Evolutionary conservation across 2,888 invertebrate species (phyloP).

Genomic region (Auanema sp.): DNA sequence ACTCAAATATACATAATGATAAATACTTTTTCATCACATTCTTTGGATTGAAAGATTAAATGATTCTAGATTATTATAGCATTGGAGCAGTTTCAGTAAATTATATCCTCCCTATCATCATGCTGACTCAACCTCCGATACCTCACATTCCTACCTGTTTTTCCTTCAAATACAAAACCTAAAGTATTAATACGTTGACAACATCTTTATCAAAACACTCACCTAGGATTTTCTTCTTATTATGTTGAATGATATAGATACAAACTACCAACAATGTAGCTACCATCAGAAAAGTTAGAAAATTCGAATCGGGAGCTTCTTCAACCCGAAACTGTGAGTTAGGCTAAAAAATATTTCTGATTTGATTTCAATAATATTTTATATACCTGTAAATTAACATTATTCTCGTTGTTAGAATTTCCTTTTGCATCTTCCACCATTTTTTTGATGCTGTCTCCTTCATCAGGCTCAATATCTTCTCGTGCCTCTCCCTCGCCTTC

Average conservation of each 20-base stretch:
- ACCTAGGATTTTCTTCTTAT: constrained; percentile 43
- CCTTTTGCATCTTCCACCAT: no score
- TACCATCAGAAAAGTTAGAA: constrained; percentile 10
- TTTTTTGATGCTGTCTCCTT: no score
- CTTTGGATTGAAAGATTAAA: no score
- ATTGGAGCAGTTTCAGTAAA: neutral
- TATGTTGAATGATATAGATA: constrained; percentile 38
- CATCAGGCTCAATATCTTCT: no score
- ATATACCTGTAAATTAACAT: no score
- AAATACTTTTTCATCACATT: no score
- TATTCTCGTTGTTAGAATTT: no score
- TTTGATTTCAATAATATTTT: no score
- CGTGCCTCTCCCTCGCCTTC: no score
- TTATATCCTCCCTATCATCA: constrained; percentile 14
- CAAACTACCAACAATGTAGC: constrained; percentile 20
- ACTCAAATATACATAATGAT: no score
- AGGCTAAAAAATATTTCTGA: no score
- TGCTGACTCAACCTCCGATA: constrained; percentile 39
- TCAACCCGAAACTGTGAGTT: neutral
- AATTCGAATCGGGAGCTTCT: constrained; percentile 18
- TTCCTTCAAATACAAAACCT: constrained; percentile 44
- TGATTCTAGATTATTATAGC: no score
- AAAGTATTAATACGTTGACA: constrained; percentile 6
- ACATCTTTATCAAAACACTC: constrained; percentile 1
- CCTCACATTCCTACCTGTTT: constrained; percentile 27